phyloP scores from a whole-genome alignment of 2,888 invertebrate species.

The Dryobotodes eremita region DNA sequence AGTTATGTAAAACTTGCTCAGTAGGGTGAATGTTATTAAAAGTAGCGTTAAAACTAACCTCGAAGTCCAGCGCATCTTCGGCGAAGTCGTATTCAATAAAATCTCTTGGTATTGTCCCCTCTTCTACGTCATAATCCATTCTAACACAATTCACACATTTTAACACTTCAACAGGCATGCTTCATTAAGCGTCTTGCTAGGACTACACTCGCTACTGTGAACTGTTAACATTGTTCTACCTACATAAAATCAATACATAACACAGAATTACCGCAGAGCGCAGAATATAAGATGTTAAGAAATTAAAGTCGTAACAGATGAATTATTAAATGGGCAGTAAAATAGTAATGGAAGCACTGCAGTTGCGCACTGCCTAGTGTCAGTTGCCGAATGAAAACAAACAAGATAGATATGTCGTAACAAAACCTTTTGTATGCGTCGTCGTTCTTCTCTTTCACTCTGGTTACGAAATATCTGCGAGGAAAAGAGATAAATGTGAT shows the following conservation, averaged over 20 bases:
- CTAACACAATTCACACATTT: constrained; percentile 83
- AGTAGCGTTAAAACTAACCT: constrained; percentile 80
- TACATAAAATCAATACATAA: constrained; percentile 62
- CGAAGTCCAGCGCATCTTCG: constrained; percentile 88
- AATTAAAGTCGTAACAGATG: not conserved
- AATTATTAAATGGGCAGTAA: not conserved
- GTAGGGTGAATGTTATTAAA: not conserved
- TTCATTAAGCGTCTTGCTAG: constrained; percentile 29
- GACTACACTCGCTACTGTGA: constrained; percentile 31
- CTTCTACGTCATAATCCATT: constrained; percentile 85
- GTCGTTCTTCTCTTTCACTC: constrained; percentile 49
- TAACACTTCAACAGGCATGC: constrained; percentile 66
- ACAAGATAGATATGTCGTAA: constrained; percentile 24
- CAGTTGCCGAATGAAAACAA: constrained; percentile 41
- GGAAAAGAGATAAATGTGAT: constrained; percentile 29
- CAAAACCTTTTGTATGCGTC: not conserved
- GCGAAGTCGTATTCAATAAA: constrained; percentile 87
- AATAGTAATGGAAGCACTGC: constrained; percentile 16
- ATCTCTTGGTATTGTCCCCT: constrained; percentile 83
- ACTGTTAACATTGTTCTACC: constrained; percentile 54
- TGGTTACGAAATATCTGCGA: not conserved
- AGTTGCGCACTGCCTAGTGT: not conserved
- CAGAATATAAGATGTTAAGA: constrained; percentile 13
- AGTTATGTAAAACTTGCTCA: not conserved
- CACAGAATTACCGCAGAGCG: constrained; percentile 25